These are phyloP conservation scores for Drosophila gunungcola DNA, from an alignment of 1,140 invertebrate species.

Conservation along the genomic window DNA sequence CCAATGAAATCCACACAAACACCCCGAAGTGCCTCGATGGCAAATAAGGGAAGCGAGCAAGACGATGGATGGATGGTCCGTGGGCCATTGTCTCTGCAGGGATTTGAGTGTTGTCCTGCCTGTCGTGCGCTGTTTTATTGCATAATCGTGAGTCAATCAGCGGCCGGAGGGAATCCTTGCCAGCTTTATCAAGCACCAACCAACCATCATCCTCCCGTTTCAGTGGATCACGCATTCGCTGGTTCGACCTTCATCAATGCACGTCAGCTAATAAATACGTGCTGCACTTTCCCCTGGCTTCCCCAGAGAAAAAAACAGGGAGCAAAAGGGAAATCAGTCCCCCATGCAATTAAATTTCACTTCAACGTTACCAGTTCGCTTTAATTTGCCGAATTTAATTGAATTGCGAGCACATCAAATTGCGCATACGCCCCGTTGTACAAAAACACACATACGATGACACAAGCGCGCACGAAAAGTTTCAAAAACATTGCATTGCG, in stretches of 20 bases:
- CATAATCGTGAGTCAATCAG: slow-evolving; percentile 83
- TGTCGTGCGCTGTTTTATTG: slow-evolving; percentile 74
- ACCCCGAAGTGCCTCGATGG: slow-evolving; percentile 3
- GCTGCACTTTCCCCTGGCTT: slow-evolving; percentile 50
- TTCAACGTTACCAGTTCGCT: slow-evolving; percentile 62
- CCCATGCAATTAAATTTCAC: slow-evolving; percentile 68
- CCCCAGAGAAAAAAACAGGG: not conserved
- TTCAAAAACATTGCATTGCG: slow-evolving; percentile 24
- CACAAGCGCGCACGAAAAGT: slow-evolving; percentile 3
- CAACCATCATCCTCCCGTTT: not conserved
- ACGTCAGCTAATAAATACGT: slow-evolving; percentile 82
- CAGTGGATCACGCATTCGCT: slow-evolving; percentile 42
- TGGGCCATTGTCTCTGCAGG: slow-evolving; percentile 55
- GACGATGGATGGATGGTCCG: slow-evolving; percentile 2
- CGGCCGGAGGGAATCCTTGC: slow-evolving; percentile 39
- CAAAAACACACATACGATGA: not conserved
- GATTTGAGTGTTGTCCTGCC: slow-evolving; percentile 62
- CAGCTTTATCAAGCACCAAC: not conserved
- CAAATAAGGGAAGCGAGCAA: not conserved
- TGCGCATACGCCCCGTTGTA: slow-evolving; percentile 59
- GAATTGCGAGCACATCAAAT: slow-evolving; percentile 68
- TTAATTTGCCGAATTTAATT: slow-evolving; percentile 74
- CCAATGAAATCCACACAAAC: slow-evolving; percentile 62
- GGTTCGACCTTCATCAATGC: slow-evolving; percentile 74
- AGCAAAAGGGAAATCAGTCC: slow-evolving; percentile 7